A percentile compares a stretch with the other conserved stretches of the same genome.
Conservation (phyloP, 2,888 invertebrate genomes). For the Hydriomena furcata region DNA sequence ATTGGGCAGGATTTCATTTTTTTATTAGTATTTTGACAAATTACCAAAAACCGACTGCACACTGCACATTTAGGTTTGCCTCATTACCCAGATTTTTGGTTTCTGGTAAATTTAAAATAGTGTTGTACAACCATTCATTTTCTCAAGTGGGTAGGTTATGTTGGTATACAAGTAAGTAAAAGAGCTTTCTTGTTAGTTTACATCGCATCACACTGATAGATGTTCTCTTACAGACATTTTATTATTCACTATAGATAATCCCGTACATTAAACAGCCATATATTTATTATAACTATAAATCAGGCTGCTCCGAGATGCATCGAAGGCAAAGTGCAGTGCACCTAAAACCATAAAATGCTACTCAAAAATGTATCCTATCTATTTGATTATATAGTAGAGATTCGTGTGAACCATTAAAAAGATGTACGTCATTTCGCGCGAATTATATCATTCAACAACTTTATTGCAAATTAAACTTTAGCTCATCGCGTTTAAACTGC, state of each 20-base stretch:
- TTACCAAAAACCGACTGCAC: too few relatives aligned
- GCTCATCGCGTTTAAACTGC: conserved; percentile 48
- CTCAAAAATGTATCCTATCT: conserved; percentile 36
- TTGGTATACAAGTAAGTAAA: too few relatives aligned
- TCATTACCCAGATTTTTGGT: too few relatives aligned
- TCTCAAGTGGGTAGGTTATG: too few relatives aligned
- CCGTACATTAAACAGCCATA: conserved; percentile 77
- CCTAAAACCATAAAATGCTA: conserved; percentile 47
- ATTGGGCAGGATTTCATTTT: too few relatives aligned
- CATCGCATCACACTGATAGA: background rate
- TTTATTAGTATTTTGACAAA: too few relatives aligned
- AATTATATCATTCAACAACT: conserved; percentile 34
- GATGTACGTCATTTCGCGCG: conserved; percentile 40
- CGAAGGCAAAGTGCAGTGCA: conserved; percentile 76
- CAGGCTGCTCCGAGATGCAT: conserved; percentile 77
- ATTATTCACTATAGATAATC: conserved; percentile 67
- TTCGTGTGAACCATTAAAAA: background rate
- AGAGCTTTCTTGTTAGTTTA: background rate
- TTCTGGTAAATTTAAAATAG: too few relatives aligned
- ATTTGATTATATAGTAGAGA: conserved; percentile 14
- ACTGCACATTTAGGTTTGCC: too few relatives aligned
- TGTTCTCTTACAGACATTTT: conserved; percentile 38
- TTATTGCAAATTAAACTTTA: conserved; percentile 60
- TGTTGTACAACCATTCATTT: too few relatives aligned
- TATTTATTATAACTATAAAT: conserved; percentile 81